phyloP scores from a whole-genome alignment of 2,113 vertebrate genomes.

The Cynopterus brachyotis region DNA sequence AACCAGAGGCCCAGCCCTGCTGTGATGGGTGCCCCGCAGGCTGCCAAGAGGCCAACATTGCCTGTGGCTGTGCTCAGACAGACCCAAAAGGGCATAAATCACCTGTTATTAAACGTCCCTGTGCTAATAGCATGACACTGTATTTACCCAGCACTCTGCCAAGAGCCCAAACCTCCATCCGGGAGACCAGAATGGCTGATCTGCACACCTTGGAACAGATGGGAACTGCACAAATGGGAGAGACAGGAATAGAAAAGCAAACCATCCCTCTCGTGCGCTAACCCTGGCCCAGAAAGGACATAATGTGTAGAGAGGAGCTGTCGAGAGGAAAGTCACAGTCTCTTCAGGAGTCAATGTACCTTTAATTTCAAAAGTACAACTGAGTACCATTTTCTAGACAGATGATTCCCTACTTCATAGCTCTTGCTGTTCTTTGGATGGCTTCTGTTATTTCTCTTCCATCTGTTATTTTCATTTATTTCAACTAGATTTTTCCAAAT shows the following conservation, averaged over 20 bases:
- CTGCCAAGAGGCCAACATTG: background rate
- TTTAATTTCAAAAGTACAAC: conserved; percentile 81
- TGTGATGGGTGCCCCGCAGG: fast-evolving
- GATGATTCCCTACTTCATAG: conserved; percentile 71
- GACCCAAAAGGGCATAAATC: conserved; percentile 37
- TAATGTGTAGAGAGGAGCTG: conserved; percentile 51
- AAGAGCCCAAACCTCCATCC: conserved; percentile 61
- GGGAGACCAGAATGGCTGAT: conserved; percentile 62
- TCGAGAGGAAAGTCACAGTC: conserved; percentile 64
- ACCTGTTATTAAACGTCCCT: conserved; percentile 61
- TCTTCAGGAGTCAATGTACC: conserved; percentile 73
- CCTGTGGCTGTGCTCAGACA: background rate
- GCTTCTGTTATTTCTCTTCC: conserved; percentile 79
- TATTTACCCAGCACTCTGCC: conserved; percentile 54
- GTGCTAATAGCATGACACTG: conserved; percentile 23
- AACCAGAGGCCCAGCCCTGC: conserved; percentile 31
- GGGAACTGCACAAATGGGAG: conserved; percentile 59
- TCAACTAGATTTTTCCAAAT: conserved; percentile 79
- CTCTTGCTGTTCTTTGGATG: conserved; percentile 76
- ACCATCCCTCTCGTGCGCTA: background rate
- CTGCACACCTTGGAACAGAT: conserved; percentile 74
- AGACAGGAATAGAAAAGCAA: conserved; percentile 65
- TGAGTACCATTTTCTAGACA: conserved; percentile 78
- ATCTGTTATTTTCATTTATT: conserved; percentile 82
- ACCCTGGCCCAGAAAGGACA: conserved; percentile 70